Base-by-base conservation (phyloP, 2,888 invertebrate genomes). In the Clunio marinus region DNA sequence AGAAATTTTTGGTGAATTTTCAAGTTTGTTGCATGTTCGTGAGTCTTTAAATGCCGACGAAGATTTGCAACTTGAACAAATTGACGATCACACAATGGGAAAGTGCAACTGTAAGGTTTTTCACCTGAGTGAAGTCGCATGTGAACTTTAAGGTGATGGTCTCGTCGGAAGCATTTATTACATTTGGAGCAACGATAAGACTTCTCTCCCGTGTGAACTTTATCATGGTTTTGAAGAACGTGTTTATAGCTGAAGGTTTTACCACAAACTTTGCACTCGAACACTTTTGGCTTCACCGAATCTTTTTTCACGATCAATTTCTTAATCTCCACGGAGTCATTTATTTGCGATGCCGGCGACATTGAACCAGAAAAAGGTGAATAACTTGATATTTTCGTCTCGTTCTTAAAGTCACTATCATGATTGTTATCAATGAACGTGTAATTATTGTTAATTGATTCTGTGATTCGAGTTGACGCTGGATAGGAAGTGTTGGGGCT, bases 21-120 rank as follows among this genome's bases (percentile, higher is more conserved):
- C 75, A 88, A 84, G 76, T 94, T 94, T 2, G 93, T 92, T 78
- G 94, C 94, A 68, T 94, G 81, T 77, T 95, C 95, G 78, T 95
- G 95, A 0, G 94, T 94, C 66, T 94, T 85, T 46, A 93, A 81
- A 75, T 95, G 95, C 7, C 95, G 86, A 7, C 95, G 82, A 41
- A 95, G 82, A 77, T 95, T 95, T 15, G 95, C 95, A 41, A 95
- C 94, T 78, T 95, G 95, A 35, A 95, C 94, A 77, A 95, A 95
- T 76, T 93, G 91, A 1, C 93, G 85, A 71, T 94, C 93, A 80
- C 95, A 95, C 77, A 92, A 92, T 7, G 41, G 62, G 22, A 62
- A 62, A 66, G 88, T 88, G 79, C 95, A 95, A 75, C 90, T 89
- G 78, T 94, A 95, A 0, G 95, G 95, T 74, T 94, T 91, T 77